phyloP scores from a whole-genome alignment of 2,113 vertebrate genomes.

The Alethe castanea region DNA sequence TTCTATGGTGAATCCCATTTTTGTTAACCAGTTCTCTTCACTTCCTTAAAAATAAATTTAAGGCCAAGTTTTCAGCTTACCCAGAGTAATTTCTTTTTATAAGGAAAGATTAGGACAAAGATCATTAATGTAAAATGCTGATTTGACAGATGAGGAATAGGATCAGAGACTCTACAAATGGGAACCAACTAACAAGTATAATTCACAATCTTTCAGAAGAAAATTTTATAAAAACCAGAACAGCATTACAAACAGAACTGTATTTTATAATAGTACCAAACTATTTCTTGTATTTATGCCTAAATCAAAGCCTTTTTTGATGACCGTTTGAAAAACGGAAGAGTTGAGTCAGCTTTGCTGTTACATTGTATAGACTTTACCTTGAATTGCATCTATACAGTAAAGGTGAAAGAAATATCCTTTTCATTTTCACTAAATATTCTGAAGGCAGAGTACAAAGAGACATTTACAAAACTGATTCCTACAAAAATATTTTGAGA shows the following conservation, averaged over 20 bases:
- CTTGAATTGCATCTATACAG: not conserved
- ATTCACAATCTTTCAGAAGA: not conserved
- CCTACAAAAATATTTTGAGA: not conserved
- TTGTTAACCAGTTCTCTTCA: not conserved
- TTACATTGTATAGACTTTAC: not conserved
- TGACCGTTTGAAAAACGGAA: not conserved
- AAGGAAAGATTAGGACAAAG: not conserved
- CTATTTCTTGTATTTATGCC: not conserved
- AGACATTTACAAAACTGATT: not conserved
- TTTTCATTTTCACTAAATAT: not conserved
- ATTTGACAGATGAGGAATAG: not conserved
- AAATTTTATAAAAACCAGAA: not conserved
- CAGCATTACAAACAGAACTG: not conserved
- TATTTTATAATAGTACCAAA: not conserved
- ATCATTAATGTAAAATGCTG: not conserved
- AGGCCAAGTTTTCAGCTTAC: not conserved
- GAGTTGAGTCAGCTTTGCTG: not conserved
- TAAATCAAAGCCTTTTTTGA: not conserved
- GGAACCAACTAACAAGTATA: not conserved
- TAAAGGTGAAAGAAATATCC: not conserved
- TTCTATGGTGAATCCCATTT: constrained; percentile 16
- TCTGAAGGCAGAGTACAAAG: not conserved
- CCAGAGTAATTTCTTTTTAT: not conserved
- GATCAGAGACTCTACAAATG: not conserved
- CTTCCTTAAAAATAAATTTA: not conserved